phyloP scores from a whole-genome alignment of 1,140 invertebrate species.

The Micrasema longulum region DNA sequence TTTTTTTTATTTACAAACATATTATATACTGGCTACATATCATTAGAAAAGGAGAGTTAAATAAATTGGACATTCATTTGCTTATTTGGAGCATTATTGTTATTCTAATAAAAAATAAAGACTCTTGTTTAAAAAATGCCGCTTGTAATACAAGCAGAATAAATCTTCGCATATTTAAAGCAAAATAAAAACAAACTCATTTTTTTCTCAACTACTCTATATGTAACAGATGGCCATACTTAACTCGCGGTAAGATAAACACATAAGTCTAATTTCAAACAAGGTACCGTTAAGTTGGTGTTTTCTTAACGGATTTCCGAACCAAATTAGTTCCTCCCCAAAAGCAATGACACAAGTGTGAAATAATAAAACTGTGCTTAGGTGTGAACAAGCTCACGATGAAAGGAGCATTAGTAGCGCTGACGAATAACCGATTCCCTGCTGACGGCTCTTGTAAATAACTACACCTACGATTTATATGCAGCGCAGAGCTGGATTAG shows the following conservation, averaged over 20 bases:
- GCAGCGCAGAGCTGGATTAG: too few species aligned
- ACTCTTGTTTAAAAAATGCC: too few species aligned
- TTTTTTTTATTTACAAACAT: too few species aligned
- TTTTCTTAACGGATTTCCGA: neutral
- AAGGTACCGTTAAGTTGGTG: neutral
- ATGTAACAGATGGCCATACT: neutral
- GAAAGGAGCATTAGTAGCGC: conserved; percentile 34
- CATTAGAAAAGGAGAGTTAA: too few species aligned
- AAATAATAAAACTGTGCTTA: conserved; percentile 7
- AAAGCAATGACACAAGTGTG: conserved; percentile 18
- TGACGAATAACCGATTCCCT: conserved; percentile 28
- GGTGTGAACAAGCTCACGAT: conserved; percentile 40
- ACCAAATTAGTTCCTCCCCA: neutral
- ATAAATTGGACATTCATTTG: too few species aligned
- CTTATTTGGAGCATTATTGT: too few species aligned
- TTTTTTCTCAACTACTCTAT: neutral
- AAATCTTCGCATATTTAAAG: neutral
- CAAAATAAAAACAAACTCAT: neutral
- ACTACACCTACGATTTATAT: too few species aligned
- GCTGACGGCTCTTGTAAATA: conserved; percentile 41
- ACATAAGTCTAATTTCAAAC: neutral
- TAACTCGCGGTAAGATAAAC: neutral
- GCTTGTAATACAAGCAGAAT: too few species aligned
- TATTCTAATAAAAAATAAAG: too few species aligned
- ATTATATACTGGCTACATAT: too few species aligned